Conservation (phyloP, 2,797 vertebrate species). For the Poecilia velifera region DNA sequence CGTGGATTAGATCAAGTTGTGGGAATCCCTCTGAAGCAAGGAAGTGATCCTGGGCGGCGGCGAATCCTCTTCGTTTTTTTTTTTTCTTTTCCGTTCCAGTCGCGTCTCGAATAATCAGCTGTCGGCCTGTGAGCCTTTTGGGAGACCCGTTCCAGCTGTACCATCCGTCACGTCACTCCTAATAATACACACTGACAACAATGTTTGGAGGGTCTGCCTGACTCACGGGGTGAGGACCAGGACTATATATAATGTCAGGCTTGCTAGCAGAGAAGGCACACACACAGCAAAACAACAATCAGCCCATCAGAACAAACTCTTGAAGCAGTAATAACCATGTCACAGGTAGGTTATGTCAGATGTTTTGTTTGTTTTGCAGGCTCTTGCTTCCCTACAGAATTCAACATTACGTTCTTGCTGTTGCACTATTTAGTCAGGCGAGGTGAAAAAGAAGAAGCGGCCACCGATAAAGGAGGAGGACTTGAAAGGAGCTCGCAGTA, state of each 20-base stretch:
- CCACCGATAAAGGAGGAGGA: slow-evolving; percentile 94
- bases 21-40: slow-evolving; percentile 15
- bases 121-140: slow-evolving; percentile 56
- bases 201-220: slow-evolving; percentile 45
- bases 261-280: slow-evolving; percentile 35
- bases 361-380: neutral
- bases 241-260: slow-evolving; percentile 70
- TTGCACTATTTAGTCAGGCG: slow-evolving; percentile 62
- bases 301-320: slow-evolving; percentile 11
- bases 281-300: slow-evolving; percentile 29
- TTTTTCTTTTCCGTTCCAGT: slow-evolving; percentile 1
- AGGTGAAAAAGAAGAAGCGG: slow-evolving; percentile 92
- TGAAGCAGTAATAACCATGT: slow-evolving; percentile 68
- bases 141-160: slow-evolving; percentile 56
- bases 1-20: slow-evolving; percentile 14
- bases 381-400: neutral
- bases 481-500: slow-evolving; percentile 92
- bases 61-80: neutral
- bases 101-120: slow-evolving; percentile 64
- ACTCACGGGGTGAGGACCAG: slow-evolving; percentile 46
- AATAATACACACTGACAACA: slow-evolving; percentile 83
- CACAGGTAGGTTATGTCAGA: slow-evolving; percentile 69
- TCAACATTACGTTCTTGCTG: neutral
- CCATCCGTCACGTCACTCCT: slow-evolving; percentile 70
- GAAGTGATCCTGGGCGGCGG: slow-evolving; percentile 2